Conservation (phyloP, 2,888 invertebrate genomes). For the Rhorus exstirpatorius region DNA sequence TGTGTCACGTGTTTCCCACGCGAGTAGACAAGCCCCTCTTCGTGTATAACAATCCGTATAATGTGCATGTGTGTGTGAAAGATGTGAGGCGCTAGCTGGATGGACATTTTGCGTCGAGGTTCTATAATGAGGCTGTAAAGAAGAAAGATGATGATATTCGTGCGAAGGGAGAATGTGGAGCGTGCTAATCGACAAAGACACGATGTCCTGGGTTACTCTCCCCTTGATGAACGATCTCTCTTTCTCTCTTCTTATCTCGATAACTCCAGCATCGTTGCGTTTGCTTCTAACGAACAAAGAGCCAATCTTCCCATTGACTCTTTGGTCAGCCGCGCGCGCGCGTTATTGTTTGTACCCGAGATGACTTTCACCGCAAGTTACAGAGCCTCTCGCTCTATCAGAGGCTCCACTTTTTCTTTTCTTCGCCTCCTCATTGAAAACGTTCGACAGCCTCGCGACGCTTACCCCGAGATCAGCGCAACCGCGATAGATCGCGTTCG, state of each 20-base stretch:
- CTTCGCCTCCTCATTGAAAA: slow-evolving; percentile 22
- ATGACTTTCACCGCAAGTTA: slow-evolving; percentile 60
- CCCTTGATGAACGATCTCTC: slow-evolving; percentile 6
- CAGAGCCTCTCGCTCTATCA: slow-evolving; percentile 23
- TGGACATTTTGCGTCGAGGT: slow-evolving; percentile 12
- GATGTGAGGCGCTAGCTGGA: too few relatives aligned
- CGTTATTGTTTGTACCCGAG: slow-evolving; percentile 11
- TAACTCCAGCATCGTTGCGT: slow-evolving; percentile 14
- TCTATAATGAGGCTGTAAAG: slow-evolving; percentile 31
- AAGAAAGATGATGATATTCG: background rate
- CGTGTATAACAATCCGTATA: slow-evolving; percentile 31
- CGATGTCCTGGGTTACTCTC: background rate
- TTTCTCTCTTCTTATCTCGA: background rate
- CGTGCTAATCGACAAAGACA: slow-evolving; percentile 33
- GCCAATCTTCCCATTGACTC: slow-evolving; percentile 12
- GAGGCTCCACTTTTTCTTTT: slow-evolving; percentile 10
- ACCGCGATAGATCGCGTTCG: slow-evolving; percentile 52
- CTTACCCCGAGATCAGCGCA: slow-evolving; percentile 47
- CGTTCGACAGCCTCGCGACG: slow-evolving; percentile 23
- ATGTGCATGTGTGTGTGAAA: background rate
- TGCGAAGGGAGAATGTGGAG: slow-evolving; percentile 16
- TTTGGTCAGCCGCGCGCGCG: slow-evolving; percentile 25
- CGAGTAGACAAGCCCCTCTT: slow-evolving; percentile 62
- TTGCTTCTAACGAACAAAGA: slow-evolving; percentile 22
- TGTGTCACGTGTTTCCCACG: slow-evolving; percentile 73